Percentiles rank a stretch among this genome's conserved stretches.
Conservation (phyloP, 2,113 vertebrate genomes). For the Ellobius talpinus region DNA sequence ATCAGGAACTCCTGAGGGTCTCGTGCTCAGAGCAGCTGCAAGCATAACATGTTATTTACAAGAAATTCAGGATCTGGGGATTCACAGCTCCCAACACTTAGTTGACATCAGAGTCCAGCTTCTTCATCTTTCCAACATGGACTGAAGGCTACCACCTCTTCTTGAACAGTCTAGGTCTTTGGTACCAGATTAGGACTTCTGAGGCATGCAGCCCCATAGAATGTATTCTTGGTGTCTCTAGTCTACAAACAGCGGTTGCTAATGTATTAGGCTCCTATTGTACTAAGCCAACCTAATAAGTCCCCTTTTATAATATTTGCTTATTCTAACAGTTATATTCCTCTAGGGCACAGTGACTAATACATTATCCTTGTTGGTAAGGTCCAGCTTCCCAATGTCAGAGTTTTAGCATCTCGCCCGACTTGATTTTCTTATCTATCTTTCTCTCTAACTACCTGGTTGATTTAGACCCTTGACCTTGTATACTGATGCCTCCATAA, state of each 20-base stretch:
- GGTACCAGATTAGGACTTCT: background rate
- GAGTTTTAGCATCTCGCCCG: background rate
- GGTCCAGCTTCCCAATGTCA: conserved; percentile 12
- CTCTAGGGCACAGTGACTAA: background rate
- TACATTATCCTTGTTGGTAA: background rate
- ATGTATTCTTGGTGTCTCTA: background rate
- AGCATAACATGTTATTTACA: too few relatives aligned
- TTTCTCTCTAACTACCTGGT: background rate
- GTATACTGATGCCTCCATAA: background rate
- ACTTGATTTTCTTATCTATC: background rate
- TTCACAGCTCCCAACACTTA: too few relatives aligned
- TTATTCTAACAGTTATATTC: background rate
- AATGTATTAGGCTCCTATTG: background rate
- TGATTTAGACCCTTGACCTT: background rate
- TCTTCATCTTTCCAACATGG: background rate
- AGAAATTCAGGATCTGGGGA: too few relatives aligned
- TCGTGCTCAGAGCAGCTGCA: too few relatives aligned
- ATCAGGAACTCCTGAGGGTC: too few relatives aligned
- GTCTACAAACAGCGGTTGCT: background rate
- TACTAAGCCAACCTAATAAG: background rate
- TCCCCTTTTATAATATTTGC: background rate
- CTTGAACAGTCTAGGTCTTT: background rate
- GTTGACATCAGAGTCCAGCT: background rate
- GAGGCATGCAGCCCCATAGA: background rate
- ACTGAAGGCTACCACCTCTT: background rate